Percentiles rank a stretch among this genome's conserved stretches.
Evolutionary conservation across 2,113 vertebrate species (phyloP).

Genomic region (Antechinus stuartii): DNA sequence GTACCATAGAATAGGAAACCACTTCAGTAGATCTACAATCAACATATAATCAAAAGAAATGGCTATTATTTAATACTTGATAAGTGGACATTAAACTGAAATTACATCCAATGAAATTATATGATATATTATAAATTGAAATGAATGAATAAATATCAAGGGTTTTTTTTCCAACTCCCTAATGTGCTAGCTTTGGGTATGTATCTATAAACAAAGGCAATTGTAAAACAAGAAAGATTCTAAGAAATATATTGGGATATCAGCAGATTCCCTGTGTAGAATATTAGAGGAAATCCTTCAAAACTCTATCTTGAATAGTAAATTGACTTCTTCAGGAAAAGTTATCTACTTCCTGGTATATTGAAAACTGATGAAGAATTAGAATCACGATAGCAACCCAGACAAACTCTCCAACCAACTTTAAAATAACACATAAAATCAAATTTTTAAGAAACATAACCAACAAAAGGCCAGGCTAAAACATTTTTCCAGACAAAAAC

Average conservation of each 20-base stretch:
- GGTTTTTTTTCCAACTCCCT: neutral
- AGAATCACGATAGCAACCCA: neutral
- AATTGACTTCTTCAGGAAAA: neutral
- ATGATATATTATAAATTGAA: neutral
- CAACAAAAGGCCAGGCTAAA: neutral
- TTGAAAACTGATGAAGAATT: neutral
- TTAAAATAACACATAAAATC: neutral
- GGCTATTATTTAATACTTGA: neutral
- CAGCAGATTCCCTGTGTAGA: neutral
- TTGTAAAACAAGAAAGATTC: neutral
- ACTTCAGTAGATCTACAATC: neutral
- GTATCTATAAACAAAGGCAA: neutral
- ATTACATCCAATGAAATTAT: neutral
- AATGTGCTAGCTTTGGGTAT: neutral
- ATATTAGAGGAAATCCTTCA: neutral
- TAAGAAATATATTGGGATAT: neutral
- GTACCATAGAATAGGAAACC: neutral
- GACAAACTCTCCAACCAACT: neutral
- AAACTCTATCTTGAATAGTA: neutral
- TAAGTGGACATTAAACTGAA: neutral
- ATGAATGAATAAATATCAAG: neutral
- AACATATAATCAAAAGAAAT: neutral
- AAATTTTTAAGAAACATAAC: neutral
- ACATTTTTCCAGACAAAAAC: neutral
- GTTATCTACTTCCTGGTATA: neutral